Evolutionary conservation across 2,797 vertebrate genomes (phyloP), one percentile per base, ranked within the genome.

Genomic region (Epinephelus awoara): DNA sequence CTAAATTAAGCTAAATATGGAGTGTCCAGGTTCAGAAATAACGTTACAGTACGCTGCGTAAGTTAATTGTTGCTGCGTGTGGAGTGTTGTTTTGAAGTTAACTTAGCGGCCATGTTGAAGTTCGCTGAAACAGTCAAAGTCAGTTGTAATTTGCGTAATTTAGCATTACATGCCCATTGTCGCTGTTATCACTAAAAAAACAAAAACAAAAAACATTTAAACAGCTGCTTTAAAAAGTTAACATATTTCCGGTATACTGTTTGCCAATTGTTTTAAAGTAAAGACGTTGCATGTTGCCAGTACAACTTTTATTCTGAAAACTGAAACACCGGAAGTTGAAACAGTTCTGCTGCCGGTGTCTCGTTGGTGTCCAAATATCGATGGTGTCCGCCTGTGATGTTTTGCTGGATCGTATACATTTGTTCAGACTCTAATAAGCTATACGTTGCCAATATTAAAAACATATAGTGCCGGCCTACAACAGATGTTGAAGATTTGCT

Each of bases 251-350:
- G 19, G 4, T 21, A 19, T 25, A 38, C 1, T 4, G 0, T 49
- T 49, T 49, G 18, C 1, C 0, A 3, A 25, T 7, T 13, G 19
- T 46, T 9, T 44, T 13, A 2, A 44, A 51, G 27, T 25, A 4
- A 1, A 38, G 23, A 14, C 5, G 0, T 27, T 13, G 4, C 12
- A n/a, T 9, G 25, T 12, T 23, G 1, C 5, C 6, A 2, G 15
- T 46, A 10, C 3, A 34, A 25, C 27, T 14, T 40, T 78, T 78
- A 78, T 65, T 78, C 44, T 70, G 65, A 44, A 42, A 73, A 38
- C 18, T 8, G 1, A 23, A 9, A 1, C 11, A 1, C 52, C 42
- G 49, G 65, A 78, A 59, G 19, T 47, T 7, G 8, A 4, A 27
- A 10, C 1, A 3, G 1, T 27, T 18, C 2, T 18, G 1, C n/a